Base-by-base conservation (phyloP, 1,140 invertebrate genomes). In the Cephus cinctus region DNA sequence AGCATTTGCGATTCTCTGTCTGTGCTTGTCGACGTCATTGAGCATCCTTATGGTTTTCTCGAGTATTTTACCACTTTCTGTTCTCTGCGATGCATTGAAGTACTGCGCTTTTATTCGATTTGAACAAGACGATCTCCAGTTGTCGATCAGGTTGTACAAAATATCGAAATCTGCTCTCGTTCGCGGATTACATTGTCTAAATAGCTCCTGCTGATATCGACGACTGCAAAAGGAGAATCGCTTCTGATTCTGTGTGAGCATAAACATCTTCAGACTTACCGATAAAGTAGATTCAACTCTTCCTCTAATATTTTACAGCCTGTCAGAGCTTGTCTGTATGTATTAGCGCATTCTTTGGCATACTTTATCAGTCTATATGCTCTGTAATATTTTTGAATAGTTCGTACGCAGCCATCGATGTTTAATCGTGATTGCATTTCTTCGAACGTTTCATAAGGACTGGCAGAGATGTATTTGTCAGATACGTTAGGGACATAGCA, bases 21-120 rank as follows among this genome's bases (percentile, higher is more conserved):
- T 72, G 30, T 83, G 80, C 36, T 76, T 76, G 47, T 85, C 83
- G 16, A 87, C 80, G 9, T 78, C 77, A 11, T 78, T 76, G 2
- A 87, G 65, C 59, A 86, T 74, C 56, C 83, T 77, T 5, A 86
- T 80, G 60, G 84, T 83, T 64, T 83, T 85, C 32, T 85, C 78
- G 0, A 87, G 69, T 25, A 86, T 67, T 20, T 80, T 63, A 32
- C 76, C 78, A 61, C 83, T 83, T 67, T 83, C 80, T 1, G 83
- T 80, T 23, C 80, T 78, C 61, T 81, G 82, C 0, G 80, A 74
- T 4, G 79, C 78, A 42, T 80, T 80, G 14, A 80, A 81, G 54
- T 81, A 76, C 41, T 78, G 69, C 27, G 67, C 72, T 15, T 78
- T 80, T 54, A 84, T 82, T 44, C 79, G 66, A 39, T 79, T 67